A percentile compares a stretch with the other conserved stretches of the same genome.
Evolutionary conservation across 2,888 invertebrate genomes (phyloP).

Genomic region (Sarcophaga subvicina): DNA sequence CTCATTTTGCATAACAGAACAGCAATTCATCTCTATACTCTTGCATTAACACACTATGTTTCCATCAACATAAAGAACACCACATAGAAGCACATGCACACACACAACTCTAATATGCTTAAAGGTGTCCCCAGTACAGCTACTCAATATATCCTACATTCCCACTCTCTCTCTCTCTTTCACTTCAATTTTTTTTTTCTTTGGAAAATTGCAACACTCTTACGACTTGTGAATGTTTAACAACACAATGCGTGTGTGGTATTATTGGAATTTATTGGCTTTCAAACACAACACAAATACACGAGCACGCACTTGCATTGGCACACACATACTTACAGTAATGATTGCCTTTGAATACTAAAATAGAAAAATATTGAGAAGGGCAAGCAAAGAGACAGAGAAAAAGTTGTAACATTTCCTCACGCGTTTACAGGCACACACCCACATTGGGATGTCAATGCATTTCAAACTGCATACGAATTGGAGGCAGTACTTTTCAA

Average conservation of each 20-base stretch:
- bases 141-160: not conserved
- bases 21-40: not conserved
- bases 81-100: too few species aligned
- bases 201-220: not conserved
- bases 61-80: not conserved
- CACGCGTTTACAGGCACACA: too few species aligned
- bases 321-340: not conserved
- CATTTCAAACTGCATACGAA: too few species aligned
- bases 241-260: not conserved
- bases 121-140: not conserved
- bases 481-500: too few species aligned
- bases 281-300: not conserved
- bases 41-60: not conserved
- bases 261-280: slow-evolving; percentile 56
- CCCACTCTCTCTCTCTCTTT: not conserved
- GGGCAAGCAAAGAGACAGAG: too few species aligned
- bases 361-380: not conserved
- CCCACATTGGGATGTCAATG: too few species aligned
- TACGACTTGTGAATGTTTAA: slow-evolving; percentile 16
- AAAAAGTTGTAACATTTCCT: too few species aligned
- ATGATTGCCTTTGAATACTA: not conserved
- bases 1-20: not conserved
- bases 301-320: not conserved
- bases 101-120: not conserved
- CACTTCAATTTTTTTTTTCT: too few species aligned